phyloP scores from a whole-genome alignment of 2,888 invertebrate species.

The Apamea sordens region DNA sequence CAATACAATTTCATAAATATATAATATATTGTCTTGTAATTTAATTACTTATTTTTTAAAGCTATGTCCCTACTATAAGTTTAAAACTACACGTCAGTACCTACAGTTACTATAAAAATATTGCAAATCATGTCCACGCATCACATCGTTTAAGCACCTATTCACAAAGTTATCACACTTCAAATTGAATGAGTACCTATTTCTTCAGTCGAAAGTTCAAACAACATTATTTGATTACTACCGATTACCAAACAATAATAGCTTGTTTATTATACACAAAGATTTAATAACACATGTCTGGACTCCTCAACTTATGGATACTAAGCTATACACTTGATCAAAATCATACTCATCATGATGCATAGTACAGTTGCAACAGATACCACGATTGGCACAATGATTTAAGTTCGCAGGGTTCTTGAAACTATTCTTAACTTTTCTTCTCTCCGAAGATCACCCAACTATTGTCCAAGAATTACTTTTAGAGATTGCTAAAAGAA shows the following conservation, averaged over 20 bases:
- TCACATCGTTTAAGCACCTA: constrained; percentile 11
- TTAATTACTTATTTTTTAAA: not conserved
- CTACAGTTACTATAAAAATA: constrained; percentile 2
- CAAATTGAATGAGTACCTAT: constrained; percentile 33
- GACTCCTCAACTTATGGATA: not conserved
- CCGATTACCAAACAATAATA: constrained; percentile 41
- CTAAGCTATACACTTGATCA: not conserved
- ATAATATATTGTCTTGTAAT: not conserved
- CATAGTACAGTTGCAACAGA: not conserved
- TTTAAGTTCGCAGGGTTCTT: not conserved
- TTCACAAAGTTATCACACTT: constrained; percentile 38
- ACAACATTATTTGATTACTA: constrained; percentile 39
- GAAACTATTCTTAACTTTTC: not conserved
- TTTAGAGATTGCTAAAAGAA: too few relatives aligned
- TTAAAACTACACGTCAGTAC: not conserved
- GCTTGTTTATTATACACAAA: constrained; percentile 25
- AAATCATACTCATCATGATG: constrained; percentile 3
- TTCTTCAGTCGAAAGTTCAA: constrained; percentile 43
- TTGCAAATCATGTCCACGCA: constrained; percentile 27
- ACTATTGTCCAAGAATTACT: not conserved
- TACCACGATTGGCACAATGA: not conserved
- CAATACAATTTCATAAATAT: too few relatives aligned
- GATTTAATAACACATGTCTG: constrained; percentile 22
- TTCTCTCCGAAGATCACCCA: not conserved
- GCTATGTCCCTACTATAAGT: not conserved